Evolutionary conservation across 2,888 invertebrate genomes (phyloP).

Genomic region (Cantharis nigra): DNA sequence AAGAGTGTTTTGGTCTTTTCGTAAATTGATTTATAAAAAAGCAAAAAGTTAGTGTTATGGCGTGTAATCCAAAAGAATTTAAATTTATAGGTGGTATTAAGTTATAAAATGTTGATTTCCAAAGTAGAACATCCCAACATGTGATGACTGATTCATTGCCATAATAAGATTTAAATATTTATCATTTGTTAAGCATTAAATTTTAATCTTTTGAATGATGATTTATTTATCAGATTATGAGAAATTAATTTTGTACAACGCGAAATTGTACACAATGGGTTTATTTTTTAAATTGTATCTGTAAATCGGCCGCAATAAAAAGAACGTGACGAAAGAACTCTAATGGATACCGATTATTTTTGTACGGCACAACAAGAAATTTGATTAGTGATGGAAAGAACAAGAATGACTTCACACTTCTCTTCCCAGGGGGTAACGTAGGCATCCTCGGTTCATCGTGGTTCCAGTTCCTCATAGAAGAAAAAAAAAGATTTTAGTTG

Average conservation of each 20-base stretch:
- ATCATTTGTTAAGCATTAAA: constrained; percentile 24
- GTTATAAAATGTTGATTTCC: constrained; percentile 22
- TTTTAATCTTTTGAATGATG: constrained; percentile 23
- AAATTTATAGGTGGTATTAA: constrained; percentile 30
- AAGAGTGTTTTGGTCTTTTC: background rate
- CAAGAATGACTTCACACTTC: constrained; percentile 22
- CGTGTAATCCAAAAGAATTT: constrained; percentile 27
- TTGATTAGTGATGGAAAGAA: constrained; percentile 21
- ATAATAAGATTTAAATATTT: constrained; percentile 31
- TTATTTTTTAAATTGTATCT: constrained; percentile 2
- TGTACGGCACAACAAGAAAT: constrained; percentile 18
- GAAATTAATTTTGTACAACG: constrained; percentile 18
- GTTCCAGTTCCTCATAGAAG: background rate
- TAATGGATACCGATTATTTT: constrained; percentile 19
- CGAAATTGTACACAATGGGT: constrained; percentile 10
- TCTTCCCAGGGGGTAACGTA: constrained; percentile 11
- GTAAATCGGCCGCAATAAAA: constrained; percentile 12
- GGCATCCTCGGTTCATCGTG: constrained; percentile 1
- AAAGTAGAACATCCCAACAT: constrained; percentile 20
- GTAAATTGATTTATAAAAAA: background rate
- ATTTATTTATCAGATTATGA: constrained; percentile 21
- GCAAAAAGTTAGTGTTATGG: constrained; percentile 14
- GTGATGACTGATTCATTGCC: constrained; percentile 30
- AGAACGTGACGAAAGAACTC: constrained; percentile 4
- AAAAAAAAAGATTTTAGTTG: background rate